Conservation (phyloP, 2,888 invertebrate species). For the Sinelater perroti region DNA sequence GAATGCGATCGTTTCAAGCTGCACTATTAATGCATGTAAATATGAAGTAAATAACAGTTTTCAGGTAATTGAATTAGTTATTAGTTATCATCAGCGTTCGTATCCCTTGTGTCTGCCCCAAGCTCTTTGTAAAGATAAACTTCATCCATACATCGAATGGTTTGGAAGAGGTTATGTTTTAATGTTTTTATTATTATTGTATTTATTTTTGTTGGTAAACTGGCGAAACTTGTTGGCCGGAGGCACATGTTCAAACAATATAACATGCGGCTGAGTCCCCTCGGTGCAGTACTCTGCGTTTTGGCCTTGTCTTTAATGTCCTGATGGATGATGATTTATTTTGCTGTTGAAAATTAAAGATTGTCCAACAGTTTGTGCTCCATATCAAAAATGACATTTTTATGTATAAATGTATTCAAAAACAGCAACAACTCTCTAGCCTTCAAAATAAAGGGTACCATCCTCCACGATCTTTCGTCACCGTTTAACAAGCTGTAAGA, state of each 20-base stretch:
- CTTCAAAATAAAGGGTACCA: too few species aligned
- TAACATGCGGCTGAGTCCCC: slow-evolving; percentile 93
- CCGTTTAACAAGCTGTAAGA: too few species aligned
- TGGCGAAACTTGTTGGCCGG: slow-evolving; percentile 89
- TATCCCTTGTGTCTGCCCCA: slow-evolving; percentile 96
- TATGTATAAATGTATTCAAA: too few species aligned
- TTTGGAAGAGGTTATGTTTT: slow-evolving; percentile 90
- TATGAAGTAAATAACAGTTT: slow-evolving; percentile 83
- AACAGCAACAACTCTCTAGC: too few species aligned
- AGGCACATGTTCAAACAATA: slow-evolving; percentile 90
- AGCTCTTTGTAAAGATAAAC: slow-evolving; percentile 92
- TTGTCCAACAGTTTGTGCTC: too few species aligned
- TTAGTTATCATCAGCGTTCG: slow-evolving; percentile 93
- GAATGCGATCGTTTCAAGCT: slow-evolving; percentile 64
- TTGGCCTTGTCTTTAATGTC: slow-evolving; percentile 96
- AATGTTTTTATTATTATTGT: slow-evolving; percentile 89
- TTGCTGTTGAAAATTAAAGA: too few species aligned
- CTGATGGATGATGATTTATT: too few species aligned
- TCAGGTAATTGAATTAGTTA: slow-evolving; percentile 71
- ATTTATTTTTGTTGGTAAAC: slow-evolving; percentile 86
- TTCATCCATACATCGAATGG: slow-evolving; percentile 91
- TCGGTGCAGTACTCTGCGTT: slow-evolving; percentile 84
- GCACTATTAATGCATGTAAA: slow-evolving; percentile 61
- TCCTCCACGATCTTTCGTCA: too few species aligned
- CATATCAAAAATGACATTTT: too few species aligned